Percentiles rank a stretch among this genome's conserved stretches.
Evolutionary conservation across 2,797 vertebrate species (phyloP).

Genomic region (Malurus splendens): DNA sequence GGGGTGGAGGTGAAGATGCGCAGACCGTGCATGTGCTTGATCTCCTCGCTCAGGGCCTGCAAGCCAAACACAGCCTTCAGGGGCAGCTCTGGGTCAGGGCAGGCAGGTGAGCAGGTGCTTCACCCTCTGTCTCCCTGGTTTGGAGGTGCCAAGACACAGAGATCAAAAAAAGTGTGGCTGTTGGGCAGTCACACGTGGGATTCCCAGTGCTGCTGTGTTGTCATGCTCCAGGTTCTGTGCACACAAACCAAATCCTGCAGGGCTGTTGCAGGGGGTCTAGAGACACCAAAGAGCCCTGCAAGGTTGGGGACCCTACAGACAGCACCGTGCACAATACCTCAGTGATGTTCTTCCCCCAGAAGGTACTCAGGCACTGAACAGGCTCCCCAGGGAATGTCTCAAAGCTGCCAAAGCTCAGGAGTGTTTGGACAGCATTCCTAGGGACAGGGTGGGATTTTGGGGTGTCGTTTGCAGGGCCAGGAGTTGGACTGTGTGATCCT

Average conservation of each 20-base stretch:
- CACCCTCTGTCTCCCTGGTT: background rate
- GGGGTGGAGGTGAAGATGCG: constrained; percentile 75
- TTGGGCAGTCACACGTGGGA: background rate
- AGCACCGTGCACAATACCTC: background rate
- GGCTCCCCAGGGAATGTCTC: background rate
- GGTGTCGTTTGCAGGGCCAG: background rate
- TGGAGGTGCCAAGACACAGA: background rate
- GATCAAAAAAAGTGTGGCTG: fast-evolving
- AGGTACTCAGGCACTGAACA: background rate
- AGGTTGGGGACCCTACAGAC: background rate
- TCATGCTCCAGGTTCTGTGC: background rate
- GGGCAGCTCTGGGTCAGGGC: background rate
- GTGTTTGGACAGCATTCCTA: fast-evolving
- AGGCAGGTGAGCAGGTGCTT: too few relatives aligned
- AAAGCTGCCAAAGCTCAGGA: background rate
- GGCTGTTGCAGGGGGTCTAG: too few relatives aligned
- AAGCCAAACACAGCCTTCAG: background rate
- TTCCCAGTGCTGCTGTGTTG: background rate
- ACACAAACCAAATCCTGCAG: background rate
- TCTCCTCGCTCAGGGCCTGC: constrained; percentile 75
- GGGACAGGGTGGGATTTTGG: background rate
- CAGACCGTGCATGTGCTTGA: constrained; percentile 75
- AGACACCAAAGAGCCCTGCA: background rate
- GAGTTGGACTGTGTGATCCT: background rate
- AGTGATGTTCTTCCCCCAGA: background rate